A percentile compares a stretch with the other conserved stretches of the same genome.
phyloP scores from a whole-genome alignment of 2,888 invertebrate genomes.

The Pegoplata infirma region DNA sequence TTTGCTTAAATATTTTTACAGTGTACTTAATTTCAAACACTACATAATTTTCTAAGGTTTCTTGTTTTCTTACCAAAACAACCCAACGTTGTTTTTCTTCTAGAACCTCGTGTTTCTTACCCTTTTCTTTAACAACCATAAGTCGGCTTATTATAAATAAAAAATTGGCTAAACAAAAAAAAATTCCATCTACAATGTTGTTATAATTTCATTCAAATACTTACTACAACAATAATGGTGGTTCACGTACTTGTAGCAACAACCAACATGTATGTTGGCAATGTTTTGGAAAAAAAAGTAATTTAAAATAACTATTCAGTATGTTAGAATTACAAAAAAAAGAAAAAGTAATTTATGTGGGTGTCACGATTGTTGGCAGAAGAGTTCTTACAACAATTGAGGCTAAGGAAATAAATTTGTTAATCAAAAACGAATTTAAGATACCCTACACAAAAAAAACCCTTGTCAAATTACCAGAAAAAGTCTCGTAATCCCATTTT shows the following conservation, averaged over 20 bases:
- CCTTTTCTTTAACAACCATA: neutral
- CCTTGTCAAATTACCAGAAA: too few species aligned
- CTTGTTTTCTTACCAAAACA: neutral
- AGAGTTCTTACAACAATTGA: neutral
- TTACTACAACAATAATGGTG: constrained; percentile 2
- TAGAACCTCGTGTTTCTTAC: neutral
- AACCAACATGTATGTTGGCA: neutral
- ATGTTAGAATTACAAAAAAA: neutral
- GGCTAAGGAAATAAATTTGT: neutral
- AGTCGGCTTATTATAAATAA: neutral
- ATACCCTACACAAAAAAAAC: too few species aligned
- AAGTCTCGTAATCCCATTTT: too few species aligned
- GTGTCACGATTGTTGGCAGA: constrained; percentile 43
- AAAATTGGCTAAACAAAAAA: neutral
- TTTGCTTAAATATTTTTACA: too few species aligned
- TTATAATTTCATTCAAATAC: constrained; percentile 29
- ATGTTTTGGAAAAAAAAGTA: neutral
- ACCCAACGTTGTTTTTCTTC: neutral
- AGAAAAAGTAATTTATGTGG: constrained; percentile 36
- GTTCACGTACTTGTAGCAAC: constrained; percentile 2
- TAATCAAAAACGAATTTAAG: neutral
- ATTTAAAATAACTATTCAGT: constrained; percentile 7
- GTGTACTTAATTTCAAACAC: neutral
- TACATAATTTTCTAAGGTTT: constrained; percentile 11
- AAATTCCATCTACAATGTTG: constrained; percentile 10